Percentiles rank a stretch among this genome's conserved stretches.
Evolutionary conservation across 2,888 invertebrate species (phyloP).

Genomic region (Nephrotoma guestfalica): DNA sequence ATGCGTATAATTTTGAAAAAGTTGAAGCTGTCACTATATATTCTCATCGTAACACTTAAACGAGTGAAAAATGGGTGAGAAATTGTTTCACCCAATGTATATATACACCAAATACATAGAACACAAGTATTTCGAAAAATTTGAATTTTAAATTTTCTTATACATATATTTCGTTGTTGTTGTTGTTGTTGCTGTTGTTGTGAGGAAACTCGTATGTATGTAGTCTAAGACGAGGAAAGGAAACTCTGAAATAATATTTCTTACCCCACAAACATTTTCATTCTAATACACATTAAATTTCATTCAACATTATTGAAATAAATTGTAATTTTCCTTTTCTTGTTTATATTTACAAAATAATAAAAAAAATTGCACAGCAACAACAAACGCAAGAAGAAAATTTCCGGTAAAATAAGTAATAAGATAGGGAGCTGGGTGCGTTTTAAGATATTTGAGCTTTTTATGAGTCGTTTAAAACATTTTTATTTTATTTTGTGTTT

Average conservation of each 20-base stretch:
- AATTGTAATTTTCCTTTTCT: background rate
- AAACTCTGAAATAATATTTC: background rate
- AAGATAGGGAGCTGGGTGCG: background rate
- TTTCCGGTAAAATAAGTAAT: background rate
- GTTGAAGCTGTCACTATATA: background rate
- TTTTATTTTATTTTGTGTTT: background rate
- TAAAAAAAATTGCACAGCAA: background rate
- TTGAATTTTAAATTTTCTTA: background rate
- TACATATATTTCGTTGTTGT: background rate
- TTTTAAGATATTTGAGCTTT: background rate
- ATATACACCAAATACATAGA: background rate
- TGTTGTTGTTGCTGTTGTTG: background rate
- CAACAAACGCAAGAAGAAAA: background rate
- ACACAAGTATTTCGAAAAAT: background rate
- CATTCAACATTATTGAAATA: background rate
- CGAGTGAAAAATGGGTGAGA: background rate
- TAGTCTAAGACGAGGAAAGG: background rate
- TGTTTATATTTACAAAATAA: background rate
- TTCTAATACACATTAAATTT: background rate
- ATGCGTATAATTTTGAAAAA: background rate
- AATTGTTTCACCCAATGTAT: background rate
- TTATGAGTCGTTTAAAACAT: background rate
- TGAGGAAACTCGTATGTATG: background rate
- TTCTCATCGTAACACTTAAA: background rate
- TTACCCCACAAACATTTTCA: background rate